A percentile compares a stretch with the other conserved stretches of the same genome.
Conservation (phyloP, 1,140 invertebrate genomes). For the Pissodes strobi region DNA sequence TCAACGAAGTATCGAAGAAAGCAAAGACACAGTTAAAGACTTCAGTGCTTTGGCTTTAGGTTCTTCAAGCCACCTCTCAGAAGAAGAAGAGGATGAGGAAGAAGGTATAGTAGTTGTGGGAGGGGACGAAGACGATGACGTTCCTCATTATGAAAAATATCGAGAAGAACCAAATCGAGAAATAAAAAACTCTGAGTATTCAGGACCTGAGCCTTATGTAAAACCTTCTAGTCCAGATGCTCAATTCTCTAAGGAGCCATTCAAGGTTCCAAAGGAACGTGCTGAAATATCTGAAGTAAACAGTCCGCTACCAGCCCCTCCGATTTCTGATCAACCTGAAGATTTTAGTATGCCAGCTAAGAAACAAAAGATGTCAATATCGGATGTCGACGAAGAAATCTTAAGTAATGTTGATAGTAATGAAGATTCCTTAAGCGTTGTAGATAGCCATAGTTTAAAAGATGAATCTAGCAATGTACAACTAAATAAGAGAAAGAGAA, state of each 20-base stretch:
- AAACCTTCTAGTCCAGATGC: neutral
- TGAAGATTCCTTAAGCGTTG: constrained; percentile 69
- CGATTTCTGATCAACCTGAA: constrained; percentile 59
- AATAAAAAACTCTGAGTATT: constrained; percentile 42
- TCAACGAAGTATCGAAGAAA: constrained; percentile 66
- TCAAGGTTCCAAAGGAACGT: neutral
- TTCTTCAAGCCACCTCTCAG: constrained; percentile 52
- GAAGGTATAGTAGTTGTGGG: constrained; percentile 67
- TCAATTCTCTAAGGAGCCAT: too few relatives aligned
- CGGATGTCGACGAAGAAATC: constrained; percentile 69
- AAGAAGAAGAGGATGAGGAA: constrained; percentile 61
- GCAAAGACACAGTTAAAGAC: constrained; percentile 56
- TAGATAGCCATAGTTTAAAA: constrained; percentile 61
- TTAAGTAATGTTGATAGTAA: constrained; percentile 73
- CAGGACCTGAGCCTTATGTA: constrained; percentile 11
- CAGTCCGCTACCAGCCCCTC: neutral
- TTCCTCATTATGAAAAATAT: constrained; percentile 30
- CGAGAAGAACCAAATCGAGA: constrained; percentile 3
- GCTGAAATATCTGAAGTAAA: neutral
- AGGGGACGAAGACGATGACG: constrained; percentile 67
- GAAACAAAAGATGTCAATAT: constrained; percentile 63
- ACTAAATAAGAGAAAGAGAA: constrained; percentile 78
- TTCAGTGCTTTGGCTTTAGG: constrained; percentile 48
- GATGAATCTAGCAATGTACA: constrained; percentile 58
- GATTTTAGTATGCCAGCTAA: constrained; percentile 70